Base-by-base conservation (phyloP, 2,797 vertebrate species). In the Microctenopoma lineatum region DNA sequence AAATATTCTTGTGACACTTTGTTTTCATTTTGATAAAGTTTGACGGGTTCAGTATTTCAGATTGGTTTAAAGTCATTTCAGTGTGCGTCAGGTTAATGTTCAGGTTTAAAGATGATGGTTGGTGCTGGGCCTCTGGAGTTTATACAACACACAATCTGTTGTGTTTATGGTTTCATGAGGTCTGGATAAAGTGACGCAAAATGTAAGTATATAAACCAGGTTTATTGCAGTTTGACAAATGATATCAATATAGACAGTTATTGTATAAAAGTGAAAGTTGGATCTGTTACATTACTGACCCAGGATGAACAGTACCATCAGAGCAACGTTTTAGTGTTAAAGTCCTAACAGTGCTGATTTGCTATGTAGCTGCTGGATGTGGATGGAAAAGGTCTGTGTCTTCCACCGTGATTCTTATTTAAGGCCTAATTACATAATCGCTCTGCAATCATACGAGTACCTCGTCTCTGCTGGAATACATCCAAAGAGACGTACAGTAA, bases 151-250 rank as follows among this genome's bases (percentile, higher is more conserved):
- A n/a, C n/a, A n/a, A n/a, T n/a, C n/a, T n/a, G n/a, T n/a, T n/a
- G n/a, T n/a, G n/a, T n/a, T n/a, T n/a, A n/a, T n/a, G n/a, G n/a
- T n/a, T n/a, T n/a, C n/a, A n/a, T 26, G 47, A 5, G n/a, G 14
- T 25, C 11, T 15, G 12, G 59, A 57, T 10, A 1, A 51, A 4
- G 14, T 39, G 10, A 32, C 21, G 41, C 36, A 39, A 11, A 14
- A 18, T 2, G 9, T 44, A 11, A 67, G 70, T 79, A 74, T 67
- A 80, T 36, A 81, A 87, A 84, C 61, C 65, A 72, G 61, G 69
- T 92, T 90, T 90, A 90, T 87, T 89, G 21, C 7, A 44, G 75
- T 66, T 72, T 53, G 83, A 89, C 45, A 87, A 75, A 87, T 75
- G 59, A 56, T 73, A 61, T 57, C 55, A 21, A 21, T 21, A 54